Evolutionary conservation across 2,113 vertebrate species (phyloP).

Genomic region (Oryzias curvinotus): DNA sequence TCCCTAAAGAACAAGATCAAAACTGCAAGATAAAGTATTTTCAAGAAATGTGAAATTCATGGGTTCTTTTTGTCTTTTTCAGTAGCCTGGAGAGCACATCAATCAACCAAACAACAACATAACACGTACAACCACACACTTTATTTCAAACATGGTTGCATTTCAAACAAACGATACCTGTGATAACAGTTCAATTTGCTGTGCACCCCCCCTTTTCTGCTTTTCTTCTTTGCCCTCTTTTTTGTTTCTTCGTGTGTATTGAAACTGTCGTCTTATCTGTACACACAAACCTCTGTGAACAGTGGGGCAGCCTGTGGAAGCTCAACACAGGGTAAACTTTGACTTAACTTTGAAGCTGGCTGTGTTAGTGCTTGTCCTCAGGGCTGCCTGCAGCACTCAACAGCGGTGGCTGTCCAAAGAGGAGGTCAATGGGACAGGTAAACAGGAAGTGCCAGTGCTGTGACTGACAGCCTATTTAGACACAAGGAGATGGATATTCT

Average conservation of each 20-base stretch:
- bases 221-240: slow-evolving; percentile 32
- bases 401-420: slow-evolving; percentile 60
- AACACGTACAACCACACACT: slow-evolving; percentile 24
- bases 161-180: slow-evolving; percentile 64
- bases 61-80: neutral
- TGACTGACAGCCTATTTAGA: slow-evolving; percentile 76
- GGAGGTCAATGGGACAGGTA: slow-evolving; percentile 75
- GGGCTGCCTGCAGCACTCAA: slow-evolving; percentile 57
- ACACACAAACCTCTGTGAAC: slow-evolving; percentile 55
- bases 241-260: slow-evolving; percentile 35
- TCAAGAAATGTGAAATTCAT: too few relatives aligned
- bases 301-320: slow-evolving; percentile 67
- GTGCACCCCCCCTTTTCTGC: slow-evolving; percentile 28
- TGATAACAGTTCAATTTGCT: slow-evolving; percentile 43
- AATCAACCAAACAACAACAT: slow-evolving; percentile 36
- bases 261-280: slow-evolving; percentile 68
- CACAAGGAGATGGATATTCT: slow-evolving; percentile 70
- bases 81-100: slow-evolving; percentile 15
- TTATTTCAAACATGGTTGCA: slow-evolving; percentile 48
- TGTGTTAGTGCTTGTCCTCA: slow-evolving; percentile 65
- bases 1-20: too few relatives aligned
- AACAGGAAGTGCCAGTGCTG: slow-evolving; percentile 70
- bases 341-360: slow-evolving; percentile 73
- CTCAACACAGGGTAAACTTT: slow-evolving; percentile 76
- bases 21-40: too few relatives aligned